A percentile compares a stretch with the other conserved stretches of the same genome.
phyloP scores from a whole-genome alignment of 1,140 invertebrate genomes.

The Drosophila gunungcola region DNA sequence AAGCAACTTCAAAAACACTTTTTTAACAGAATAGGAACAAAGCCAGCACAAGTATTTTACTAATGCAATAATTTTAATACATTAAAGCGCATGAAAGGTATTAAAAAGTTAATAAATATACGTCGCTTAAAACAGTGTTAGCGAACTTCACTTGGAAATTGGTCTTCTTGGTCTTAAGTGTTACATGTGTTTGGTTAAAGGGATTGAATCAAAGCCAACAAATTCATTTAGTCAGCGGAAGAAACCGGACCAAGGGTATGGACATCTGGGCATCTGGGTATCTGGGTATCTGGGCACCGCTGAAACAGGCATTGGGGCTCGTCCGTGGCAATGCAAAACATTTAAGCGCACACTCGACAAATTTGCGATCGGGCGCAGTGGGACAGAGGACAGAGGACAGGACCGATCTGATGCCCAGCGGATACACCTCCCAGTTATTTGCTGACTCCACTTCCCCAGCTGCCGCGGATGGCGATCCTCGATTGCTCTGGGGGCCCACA shows the following conservation, averaged over 20 bases:
- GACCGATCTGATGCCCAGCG: slow-evolving; percentile 26
- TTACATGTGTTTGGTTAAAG: not conserved
- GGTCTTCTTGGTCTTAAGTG: not conserved
- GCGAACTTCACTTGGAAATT: no score
- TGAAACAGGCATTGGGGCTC: slow-evolving; percentile 15
- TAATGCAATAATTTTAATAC: no score
- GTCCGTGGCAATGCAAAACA: slow-evolving; percentile 61
- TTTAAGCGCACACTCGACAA: slow-evolving; percentile 82
- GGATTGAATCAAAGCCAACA: not conserved
- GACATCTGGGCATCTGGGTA: not conserved
- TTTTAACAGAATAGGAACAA: no score
- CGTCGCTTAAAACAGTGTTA: no score
- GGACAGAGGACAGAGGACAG: slow-evolving; percentile 40
- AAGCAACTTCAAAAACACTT: no score
- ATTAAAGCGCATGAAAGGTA: no score
- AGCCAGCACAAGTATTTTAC: no score
- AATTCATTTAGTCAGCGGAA: not conserved
- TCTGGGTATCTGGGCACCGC: no score
- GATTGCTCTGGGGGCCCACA: slow-evolving; percentile 43
- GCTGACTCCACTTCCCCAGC: slow-evolving; percentile 54
- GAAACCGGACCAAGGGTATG: slow-evolving; percentile 4
- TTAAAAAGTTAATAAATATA: no score
- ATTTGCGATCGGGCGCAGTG: slow-evolving; percentile 58
- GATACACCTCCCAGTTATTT: slow-evolving; percentile 51
- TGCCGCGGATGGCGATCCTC: slow-evolving; percentile 25